Evolutionary conservation across 2,797 vertebrate genomes (phyloP), one percentile per base, ranked within the genome.

Genomic region (Nothura maculosa): DNA sequence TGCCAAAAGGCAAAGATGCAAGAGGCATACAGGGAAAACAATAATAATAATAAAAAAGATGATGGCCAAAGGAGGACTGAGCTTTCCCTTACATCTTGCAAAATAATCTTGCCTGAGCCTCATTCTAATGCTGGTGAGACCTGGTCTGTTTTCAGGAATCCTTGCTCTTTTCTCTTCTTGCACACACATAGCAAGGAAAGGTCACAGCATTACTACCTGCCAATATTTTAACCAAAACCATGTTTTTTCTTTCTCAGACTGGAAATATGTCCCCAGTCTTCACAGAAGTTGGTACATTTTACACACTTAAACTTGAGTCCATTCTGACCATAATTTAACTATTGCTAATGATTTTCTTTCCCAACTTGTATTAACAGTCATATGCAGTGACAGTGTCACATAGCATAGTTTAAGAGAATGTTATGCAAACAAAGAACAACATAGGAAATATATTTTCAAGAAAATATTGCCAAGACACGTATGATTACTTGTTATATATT

Each of bases 231-330:
- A 62, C 3, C 12, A 81, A 66, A 89, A 2, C 20, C 4, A 10
- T 21, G 1, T 20, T 66, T 52, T 79, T 19, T 57, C 28, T 84
- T 74, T 5, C 27, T 69, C 40, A 74, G 7, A 8, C 19, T 3
- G 6, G 38, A 10, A 62, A 66, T 32, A 62, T 28, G 13, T 20
- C 21, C 1, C 0, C 62, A 25, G 13, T 2, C 5, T 77, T 83
- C 45, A 61, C 18, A 6, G 16, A 43, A 28, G 6, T 45, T 80
- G 12, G 1, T 47, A 5, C 19, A 47, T 14, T 50, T 85, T 10
- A 54, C 17, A 14, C 4, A 12, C 0, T 1, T 79, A 16, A 24
- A 4, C 4, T 13, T 34, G 17, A 32, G 6, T 54, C 12, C 9
- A 63, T 16, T 3, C n/a, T 34, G 6, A 42, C 13, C 9, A 40